phyloP scores from a whole-genome alignment of 2,113 vertebrate species.

The Stigmatopora nigra region DNA sequence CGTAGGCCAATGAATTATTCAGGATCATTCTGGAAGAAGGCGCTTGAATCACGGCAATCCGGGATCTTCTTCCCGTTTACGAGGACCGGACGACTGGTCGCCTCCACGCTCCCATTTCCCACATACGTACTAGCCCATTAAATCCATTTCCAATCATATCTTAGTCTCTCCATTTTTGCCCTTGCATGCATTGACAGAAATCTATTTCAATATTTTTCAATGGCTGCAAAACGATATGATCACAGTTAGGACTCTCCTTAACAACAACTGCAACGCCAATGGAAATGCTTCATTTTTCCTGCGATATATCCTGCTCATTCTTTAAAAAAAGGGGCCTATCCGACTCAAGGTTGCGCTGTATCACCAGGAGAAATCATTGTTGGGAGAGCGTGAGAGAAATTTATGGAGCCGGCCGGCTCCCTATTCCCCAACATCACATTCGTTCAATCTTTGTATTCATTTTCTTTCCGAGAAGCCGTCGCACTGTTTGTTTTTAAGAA shows the following conservation, averaged over 20 bases:
- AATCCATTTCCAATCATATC: too few species aligned
- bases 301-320: slow-evolving; percentile 29
- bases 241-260: slow-evolving; percentile 12
- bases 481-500: slow-evolving; percentile 2
- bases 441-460: slow-evolving; percentile 40
- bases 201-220: slow-evolving; percentile 22
- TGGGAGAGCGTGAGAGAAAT: slow-evolving; percentile 34
- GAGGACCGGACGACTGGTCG: too few species aligned
- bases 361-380: slow-evolving; percentile 46
- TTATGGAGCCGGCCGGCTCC: slow-evolving; percentile 14
- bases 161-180: too few species aligned
- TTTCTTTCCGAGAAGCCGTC: slow-evolving; percentile 32
- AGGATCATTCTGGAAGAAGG: not conserved
- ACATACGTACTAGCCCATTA: too few species aligned
- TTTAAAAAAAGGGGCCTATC: not conserved
- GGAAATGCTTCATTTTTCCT: slow-evolving; percentile 35
- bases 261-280: slow-evolving; percentile 27
- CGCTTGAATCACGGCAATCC: not conserved
- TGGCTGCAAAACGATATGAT: slow-evolving; percentile 14
- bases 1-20: not conserved
- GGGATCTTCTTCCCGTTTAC: too few species aligned
- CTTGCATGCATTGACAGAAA: slow-evolving; percentile 10
- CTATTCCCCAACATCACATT: slow-evolving; percentile 23
- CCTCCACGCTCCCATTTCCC: too few species aligned
- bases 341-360: slow-evolving; percentile 51